Evolutionary conservation across 2,113 vertebrate genomes (phyloP), one percentile per base, ranked within the genome.

Genomic region (Hippocampus zosterae): DNA sequence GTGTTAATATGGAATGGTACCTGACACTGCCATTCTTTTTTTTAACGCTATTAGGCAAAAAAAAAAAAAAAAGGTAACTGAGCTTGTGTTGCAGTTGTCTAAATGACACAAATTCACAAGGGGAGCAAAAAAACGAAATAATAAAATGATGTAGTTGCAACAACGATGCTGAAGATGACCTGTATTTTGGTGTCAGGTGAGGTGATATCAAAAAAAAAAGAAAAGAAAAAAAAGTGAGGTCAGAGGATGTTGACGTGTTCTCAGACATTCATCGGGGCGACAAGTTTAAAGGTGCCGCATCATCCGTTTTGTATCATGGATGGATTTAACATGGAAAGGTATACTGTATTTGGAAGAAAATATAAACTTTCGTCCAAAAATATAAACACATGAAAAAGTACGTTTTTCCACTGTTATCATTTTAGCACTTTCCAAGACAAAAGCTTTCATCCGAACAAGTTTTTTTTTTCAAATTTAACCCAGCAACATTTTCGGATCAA

Each of bases 1-100:
- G 85, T 88, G 60, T 62, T 83, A 81, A 85, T 81, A 87, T 86
- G 84, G 85, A 85, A 87, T 84, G 85, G 87, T 87, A 83, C 87
- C 87, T 77, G 85, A 87, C 85, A 80, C 75, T 83, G 81, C 74
- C 72, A 81, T 78, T 69, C 21, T 67, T 78, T 81, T 55, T 55
- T 55, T 50, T 23, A 75, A 71, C 46, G 41, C 37, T 67, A 33
- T 73, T 27, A 81, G 46, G 76, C 69, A 81, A 64, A 68, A 56
- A 16, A 48, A 50, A 50, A 27, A 48, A 65, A 27, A 65, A 65
- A 33, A 41, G 56, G 71, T 52, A 74, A 52, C 29, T 40, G 65
- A 81, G 48, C 65, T 72, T 68, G 68, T 75, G 70, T 64, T 73
- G 41, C 33, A 65, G 68, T 46, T 33, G 55, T 44, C 53, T 55